These are phyloP conservation scores for Emesis furor DNA, from an alignment of 2,888 invertebrate species.

Conservation along the genomic window DNA sequence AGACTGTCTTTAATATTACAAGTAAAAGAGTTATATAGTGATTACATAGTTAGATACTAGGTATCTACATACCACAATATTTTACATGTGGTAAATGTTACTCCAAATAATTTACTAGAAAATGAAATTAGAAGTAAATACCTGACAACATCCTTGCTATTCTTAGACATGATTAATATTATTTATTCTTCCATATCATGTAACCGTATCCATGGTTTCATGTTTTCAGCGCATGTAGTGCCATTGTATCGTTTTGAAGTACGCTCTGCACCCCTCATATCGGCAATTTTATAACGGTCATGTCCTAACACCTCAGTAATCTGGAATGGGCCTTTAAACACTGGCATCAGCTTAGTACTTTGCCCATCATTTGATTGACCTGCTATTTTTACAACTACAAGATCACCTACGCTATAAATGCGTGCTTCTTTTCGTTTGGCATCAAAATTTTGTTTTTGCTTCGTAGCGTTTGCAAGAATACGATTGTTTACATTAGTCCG, in stretches of 20 bases:
- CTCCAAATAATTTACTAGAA: no score
- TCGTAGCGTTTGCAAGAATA: background rate
- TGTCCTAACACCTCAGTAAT: background rate
- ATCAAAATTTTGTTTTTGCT: background rate
- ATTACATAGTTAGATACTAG: no score
- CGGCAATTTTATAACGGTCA: slow-evolving; percentile 20
- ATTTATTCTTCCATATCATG: background rate
- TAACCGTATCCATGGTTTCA: background rate
- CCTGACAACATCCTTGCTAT: background rate
- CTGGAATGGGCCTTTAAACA: slow-evolving; percentile 8
- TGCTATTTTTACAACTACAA: slow-evolving; percentile 74
- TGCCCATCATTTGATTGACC: slow-evolving; percentile 75
- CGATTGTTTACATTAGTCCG: background rate
- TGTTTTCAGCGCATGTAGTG: background rate
- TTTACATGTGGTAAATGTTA: no score
- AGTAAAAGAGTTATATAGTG: no score
- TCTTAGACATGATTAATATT: background rate
- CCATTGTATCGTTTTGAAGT: slow-evolving; percentile 4
- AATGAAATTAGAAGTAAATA: background rate
- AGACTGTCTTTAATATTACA: no score
- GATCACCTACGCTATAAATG: slow-evolving; percentile 45
- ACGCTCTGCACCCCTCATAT: background rate
- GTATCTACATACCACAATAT: no score
- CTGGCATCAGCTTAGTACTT: slow-evolving; percentile 1
- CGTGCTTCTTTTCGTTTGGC: background rate